Evolutionary conservation across 2,797 vertebrate genomes (phyloP).

Genomic region (Fistularia tabacaria): DNA sequence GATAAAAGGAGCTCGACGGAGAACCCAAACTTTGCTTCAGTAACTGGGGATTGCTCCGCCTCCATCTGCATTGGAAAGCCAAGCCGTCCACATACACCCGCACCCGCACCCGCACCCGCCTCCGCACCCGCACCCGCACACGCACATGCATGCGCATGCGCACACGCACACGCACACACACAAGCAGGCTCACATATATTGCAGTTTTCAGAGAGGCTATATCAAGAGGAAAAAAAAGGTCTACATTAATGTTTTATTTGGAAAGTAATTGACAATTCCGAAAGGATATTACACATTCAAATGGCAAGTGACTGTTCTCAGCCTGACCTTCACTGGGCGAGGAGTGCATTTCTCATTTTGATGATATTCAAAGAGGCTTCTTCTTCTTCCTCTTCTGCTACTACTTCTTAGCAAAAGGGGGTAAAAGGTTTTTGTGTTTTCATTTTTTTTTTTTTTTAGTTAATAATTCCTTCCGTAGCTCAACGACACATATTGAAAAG

Average conservation of each 20-base stretch:
- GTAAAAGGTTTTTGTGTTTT: conserved; percentile 15
- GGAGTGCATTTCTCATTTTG: conserved; percentile 21
- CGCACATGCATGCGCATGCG: too few relatives aligned
- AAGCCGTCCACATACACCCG: background rate
- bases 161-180: background rate
- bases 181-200: conserved; percentile 18
- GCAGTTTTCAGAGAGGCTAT: conserved; percentile 17
- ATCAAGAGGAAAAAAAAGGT: conserved; percentile 8
- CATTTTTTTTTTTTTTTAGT: conserved; percentile 4
- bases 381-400: background rate
- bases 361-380: conserved; percentile 23
- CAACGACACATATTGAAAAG: conserved; percentile 15
- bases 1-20: conserved; percentile 17
- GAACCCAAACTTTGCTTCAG: conserved; percentile 21
- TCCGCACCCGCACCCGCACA: too few relatives aligned
- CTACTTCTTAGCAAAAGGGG: background rate
- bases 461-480: conserved; percentile 1
- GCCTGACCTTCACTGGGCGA: conserved; percentile 11
- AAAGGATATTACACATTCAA: conserved; percentile 53
- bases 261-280: conserved; percentile 47
- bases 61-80: conserved; percentile 31
- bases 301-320: conserved; percentile 24
- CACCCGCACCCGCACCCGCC: background rate
- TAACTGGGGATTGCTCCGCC: conserved; percentile 16
- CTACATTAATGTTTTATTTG: conserved; percentile 53